Evolutionary conservation across 2,113 vertebrate species (phyloP), one percentile per base, ranked within the genome.

Genomic region (Nycticryphes semicollaris): DNA sequence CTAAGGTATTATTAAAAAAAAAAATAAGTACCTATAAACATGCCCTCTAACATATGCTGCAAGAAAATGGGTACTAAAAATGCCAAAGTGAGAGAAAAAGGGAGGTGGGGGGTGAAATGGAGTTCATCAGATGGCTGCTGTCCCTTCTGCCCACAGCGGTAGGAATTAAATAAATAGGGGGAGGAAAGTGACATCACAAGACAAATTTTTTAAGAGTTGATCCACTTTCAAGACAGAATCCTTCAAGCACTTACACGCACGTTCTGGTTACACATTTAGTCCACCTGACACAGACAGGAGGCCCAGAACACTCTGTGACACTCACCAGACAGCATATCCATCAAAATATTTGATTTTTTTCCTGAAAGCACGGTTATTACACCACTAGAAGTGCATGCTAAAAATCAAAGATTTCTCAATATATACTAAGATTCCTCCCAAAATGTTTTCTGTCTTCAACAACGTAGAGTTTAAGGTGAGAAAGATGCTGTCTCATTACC

Each of bases 401-500:
- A 35, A 62, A 47, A 56, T 37, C 10, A 50, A 48, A 77, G 8
- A 17, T 17, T 4, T 22, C 16, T 24, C 59, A 27, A 9, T 10
- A 57, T 6, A n/a, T 4, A 23, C 35, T 23, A 18, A 43, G 16
- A 77, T 23, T 33, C 59, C 43, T 54, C 33, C 25, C 6, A 8
- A 37, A 81, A 69, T 8, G 21, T 10, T 62, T 39, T 45, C 54
- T 62, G n/a, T 35, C 14, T 30, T 50, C 54, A 15, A 0, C 3
- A 13, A 27, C n/a, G 45, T 12, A 20, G 9, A 63, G 28, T 7
- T 31, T 37, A 28, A 51, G n/a, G 31, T 28, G 33, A 84, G 51
- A 39, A 48, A 47, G 72, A 45, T 9, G 10, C 15, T 21, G 20
- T 1, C 50, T n/a, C 17, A 4, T 76, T 84, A 98, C 99, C 98